Evolutionary conservation across 2,797 vertebrate species (phyloP).

Genomic region (Sternotherus odoratus): DNA sequence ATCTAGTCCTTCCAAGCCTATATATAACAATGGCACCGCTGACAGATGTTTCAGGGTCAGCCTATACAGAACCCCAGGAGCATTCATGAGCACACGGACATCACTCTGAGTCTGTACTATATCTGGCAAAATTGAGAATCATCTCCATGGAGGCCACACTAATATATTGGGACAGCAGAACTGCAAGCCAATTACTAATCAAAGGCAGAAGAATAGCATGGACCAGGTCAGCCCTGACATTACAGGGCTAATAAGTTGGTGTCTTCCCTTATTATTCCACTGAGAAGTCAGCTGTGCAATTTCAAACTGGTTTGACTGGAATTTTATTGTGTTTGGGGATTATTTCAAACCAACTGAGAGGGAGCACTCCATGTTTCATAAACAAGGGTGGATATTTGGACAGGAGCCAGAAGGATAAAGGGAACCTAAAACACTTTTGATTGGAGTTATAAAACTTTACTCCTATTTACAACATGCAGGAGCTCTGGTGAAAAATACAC

Average conservation of each 20-base stretch:
- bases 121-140: background rate
- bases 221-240: background rate
- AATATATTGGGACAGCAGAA: background rate
- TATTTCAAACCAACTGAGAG: background rate
- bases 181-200: background rate
- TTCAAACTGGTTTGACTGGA: background rate
- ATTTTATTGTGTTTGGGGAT: background rate
- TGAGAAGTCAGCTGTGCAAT: background rate
- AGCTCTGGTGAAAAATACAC: background rate
- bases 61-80: background rate
- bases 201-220: background rate
- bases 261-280: background rate
- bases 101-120: background rate
- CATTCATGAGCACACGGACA: background rate
- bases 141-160: background rate
- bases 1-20: background rate
- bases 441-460: background rate
- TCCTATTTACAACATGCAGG: background rate
- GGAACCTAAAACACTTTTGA: background rate
- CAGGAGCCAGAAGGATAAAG: background rate
- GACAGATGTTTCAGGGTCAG: background rate
- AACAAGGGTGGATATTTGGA: slow-evolving; percentile 13
- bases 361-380: background rate
- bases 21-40: background rate
- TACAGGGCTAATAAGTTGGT: background rate